phyloP scores from a whole-genome alignment of 2,113 vertebrate species.

The Pithys albifrons region DNA sequence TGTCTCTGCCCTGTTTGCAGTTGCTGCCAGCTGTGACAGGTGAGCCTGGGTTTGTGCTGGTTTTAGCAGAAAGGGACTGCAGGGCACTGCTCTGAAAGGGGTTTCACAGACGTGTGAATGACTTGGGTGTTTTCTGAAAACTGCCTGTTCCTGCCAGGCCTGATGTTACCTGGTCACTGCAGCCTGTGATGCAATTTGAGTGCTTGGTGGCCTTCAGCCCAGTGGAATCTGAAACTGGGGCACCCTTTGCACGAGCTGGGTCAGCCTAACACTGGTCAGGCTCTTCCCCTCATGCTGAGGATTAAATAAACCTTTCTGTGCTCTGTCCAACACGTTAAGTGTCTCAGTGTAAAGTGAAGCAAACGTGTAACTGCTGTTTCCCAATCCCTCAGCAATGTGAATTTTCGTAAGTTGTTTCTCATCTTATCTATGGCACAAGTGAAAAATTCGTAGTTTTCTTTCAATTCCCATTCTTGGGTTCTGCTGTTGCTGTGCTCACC shows the following conservation, averaged over 20 bases:
- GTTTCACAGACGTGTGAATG: neutral
- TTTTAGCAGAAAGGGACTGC: neutral
- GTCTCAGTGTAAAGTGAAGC: neutral
- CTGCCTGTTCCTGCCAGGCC: neutral
- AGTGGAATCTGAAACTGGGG: neutral
- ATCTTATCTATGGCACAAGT: fast-evolving
- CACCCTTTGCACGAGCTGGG: neutral
- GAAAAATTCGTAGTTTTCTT: fast-evolving
- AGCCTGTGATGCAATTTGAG: neutral
- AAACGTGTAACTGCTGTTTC: neutral
- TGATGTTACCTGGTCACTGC: neutral
- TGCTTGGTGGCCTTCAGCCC: neutral
- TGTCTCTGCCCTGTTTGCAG: neutral
- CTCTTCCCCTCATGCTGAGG: neutral
- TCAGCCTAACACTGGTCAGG: neutral
- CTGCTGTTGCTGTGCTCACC: neutral
- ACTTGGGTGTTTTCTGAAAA: neutral
- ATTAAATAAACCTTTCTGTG: neutral
- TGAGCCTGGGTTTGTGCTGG: neutral
- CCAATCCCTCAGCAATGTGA: neutral
- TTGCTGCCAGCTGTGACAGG: neutral
- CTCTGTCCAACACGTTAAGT: neutral
- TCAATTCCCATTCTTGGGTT: fast-evolving
- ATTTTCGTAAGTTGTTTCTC: neutral
- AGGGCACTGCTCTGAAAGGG: neutral